Evolutionary conservation across 1,140 invertebrate species (phyloP).

Genomic region (Subanguina moxae): DNA sequence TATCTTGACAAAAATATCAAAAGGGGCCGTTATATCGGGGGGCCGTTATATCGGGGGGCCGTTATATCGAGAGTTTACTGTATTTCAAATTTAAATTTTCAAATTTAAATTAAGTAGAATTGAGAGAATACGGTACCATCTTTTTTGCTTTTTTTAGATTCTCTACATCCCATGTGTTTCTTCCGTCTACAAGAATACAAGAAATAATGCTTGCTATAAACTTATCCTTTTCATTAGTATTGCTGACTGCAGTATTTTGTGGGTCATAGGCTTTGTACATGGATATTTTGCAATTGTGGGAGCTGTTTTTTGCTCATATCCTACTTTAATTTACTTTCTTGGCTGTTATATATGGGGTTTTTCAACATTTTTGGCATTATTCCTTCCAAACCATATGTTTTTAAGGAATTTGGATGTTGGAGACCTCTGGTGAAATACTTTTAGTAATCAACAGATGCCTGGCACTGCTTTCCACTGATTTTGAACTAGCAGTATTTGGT

Average conservation of each 20-base stretch:
- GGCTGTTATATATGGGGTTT: constrained; percentile 16
- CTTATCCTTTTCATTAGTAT: constrained; percentile 29
- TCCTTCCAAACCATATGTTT: neutral
- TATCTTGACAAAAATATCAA: too few relatives aligned
- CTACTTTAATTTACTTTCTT: constrained; percentile 26
- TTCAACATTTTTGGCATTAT: neutral
- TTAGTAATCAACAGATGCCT: neutral
- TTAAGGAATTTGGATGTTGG: neutral
- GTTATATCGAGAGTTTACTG: too few relatives aligned
- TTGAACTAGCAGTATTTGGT: neutral
- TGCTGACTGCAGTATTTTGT: constrained; percentile 10
- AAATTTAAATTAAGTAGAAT: too few relatives aligned
- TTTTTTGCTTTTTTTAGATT: too few relatives aligned
- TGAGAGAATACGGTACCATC: too few relatives aligned
- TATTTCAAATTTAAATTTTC: too few relatives aligned
- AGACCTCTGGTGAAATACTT: neutral
- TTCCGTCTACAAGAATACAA: too few relatives aligned
- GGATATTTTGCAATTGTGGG: constrained; percentile 29
- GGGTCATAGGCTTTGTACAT: constrained; percentile 11
- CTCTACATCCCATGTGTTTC: too few relatives aligned
- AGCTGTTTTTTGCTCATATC: constrained; percentile 29
- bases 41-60: too few relatives aligned
- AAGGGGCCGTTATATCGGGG: too few relatives aligned
- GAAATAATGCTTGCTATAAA: constrained; percentile 9
- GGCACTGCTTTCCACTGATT: neutral